Base-by-base conservation (phyloP, 1,140 invertebrate genomes). In the Listronotus bonariensis region DNA sequence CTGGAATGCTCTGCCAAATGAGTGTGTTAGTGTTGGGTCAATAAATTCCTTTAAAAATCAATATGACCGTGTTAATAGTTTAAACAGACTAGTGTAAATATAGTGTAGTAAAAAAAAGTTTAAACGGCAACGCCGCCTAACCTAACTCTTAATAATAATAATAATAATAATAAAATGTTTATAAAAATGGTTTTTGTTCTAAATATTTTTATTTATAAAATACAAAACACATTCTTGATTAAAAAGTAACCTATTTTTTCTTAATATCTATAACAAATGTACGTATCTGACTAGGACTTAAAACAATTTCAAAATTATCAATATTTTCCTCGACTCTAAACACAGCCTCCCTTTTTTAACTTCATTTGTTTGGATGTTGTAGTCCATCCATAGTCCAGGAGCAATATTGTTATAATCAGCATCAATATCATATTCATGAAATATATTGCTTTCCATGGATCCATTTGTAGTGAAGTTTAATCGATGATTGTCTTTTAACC, bases 251-350 rank as follows among this genome's bases (percentile, higher is more conserved):
- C 26, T n/a, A 65, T 49, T 17, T 62, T 60, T 61, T 67, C 5
- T 64, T 49, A 42, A 72, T 65, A 14, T 71, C 63, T 14, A 74
- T 64, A 61, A 72, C 46, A 66, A 77, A 75, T 10, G 74, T 77
- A 31, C 75, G 67, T 52, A 75, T 77, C 62, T 76, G 68, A 67
- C 74, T 74, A 26, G 75, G 71, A 54, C 52, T 65, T 10, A 76
- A 57, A 8, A 34, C 53, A 26, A 76, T 64, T 31, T 62, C 54
- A 36, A 68, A 59, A 14, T 72, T 54, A 17, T 68, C 54, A 15
- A 40, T 72, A 75, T 70, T 43, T 18, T 68, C 64, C 10, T 56
- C 20, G 0, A 38, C 48, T 49, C 67, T 58, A 0, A 67, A 53
- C 10, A 59, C 31, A 10, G 46, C 34, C 12, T 56, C 46, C 34